Base-by-base conservation (phyloP, 2,888 invertebrate species). In the Amphimallon solstitiale region DNA sequence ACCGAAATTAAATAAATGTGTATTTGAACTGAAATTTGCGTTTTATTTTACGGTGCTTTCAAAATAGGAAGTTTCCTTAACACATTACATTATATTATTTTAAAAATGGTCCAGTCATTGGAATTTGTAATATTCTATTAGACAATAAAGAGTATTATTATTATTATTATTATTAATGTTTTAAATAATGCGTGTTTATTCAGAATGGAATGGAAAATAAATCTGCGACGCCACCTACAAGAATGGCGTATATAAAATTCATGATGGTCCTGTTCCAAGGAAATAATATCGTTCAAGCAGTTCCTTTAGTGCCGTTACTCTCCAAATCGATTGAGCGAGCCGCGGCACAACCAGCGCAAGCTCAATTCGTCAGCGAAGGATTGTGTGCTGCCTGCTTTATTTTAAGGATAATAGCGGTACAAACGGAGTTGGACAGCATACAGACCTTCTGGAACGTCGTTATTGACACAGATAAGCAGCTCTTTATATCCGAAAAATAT, bases 401-500 rank as follows among this genome's bases (percentile, higher is more conserved):
- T 35, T 80, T 92, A 5, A 89, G 88, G 78, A 82, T 92, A 0
- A 85, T 88, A 21, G 78, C 85, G 21, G 35, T 29, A 3, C 17
- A 67, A 38, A 34, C 17, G 7, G 56, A 51, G 2, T 35, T 65
- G 15, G 64, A 65, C 67, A 68, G 34, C 68, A 72, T 67, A 23
- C 63, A 67, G 35, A 81, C 84, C 38, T 83, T 92, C 72, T 93
- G 94, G 92, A 87, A 85, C 38, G 85, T 90, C 49, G 82, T 93
- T n/a, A 77, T 88, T 40, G 92, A 93, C 80, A 85, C 89, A 75
- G 90, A 92, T 64, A 92, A 92, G 76, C 92, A 92, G 77, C 84
- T 92, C 65, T 91, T 96, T 79, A 86, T 94, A 48, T 91, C 92
- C 59, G 95, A 96, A 72, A 91, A 94, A 75, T 92, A 92, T 79